phyloP scores from a whole-genome alignment of 2,113 vertebrate genomes.

The Pongo abelii region DNA sequence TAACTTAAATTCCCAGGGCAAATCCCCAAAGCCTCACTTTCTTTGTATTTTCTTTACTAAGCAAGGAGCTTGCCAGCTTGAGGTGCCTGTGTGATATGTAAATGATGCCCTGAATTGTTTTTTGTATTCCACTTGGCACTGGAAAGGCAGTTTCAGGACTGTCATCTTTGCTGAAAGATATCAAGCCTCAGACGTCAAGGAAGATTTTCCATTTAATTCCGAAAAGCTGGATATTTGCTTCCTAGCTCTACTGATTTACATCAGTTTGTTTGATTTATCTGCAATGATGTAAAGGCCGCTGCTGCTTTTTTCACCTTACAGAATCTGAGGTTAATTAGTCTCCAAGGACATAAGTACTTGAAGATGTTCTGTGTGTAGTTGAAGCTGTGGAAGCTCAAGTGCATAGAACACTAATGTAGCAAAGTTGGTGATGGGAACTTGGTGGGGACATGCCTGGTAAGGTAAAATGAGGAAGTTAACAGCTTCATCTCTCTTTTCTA shows the following conservation, averaged over 20 bases:
- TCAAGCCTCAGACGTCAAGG: constrained; percentile 70
- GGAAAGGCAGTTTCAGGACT: constrained; percentile 50
- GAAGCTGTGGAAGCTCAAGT: not conserved
- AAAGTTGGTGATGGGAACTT: too few species aligned
- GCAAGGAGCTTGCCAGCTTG: constrained; percentile 49
- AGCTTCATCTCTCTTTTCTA: not conserved
- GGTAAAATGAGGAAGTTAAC: not conserved
- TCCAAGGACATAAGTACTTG: not conserved
- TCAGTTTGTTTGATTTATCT: constrained; percentile 59
- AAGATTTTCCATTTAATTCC: constrained; percentile 65
- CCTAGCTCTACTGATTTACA: constrained; percentile 35
- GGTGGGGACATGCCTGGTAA: not conserved
- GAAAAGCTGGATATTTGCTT: constrained; percentile 65
- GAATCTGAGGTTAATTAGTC: constrained; percentile 55
- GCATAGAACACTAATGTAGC: not conserved
- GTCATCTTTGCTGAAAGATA: constrained; percentile 73
- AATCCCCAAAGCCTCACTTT: not conserved
- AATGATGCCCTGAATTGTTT: constrained; percentile 46
- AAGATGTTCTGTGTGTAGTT: not conserved
- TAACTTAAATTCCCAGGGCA: not conserved
- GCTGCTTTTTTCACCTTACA: not conserved
- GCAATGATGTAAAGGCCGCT: not conserved
- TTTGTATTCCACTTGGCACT: constrained; percentile 44
- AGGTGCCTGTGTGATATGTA: constrained; percentile 68
- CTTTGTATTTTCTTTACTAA: constrained; percentile 64